phyloP scores from a whole-genome alignment of 23 tunicate genomes.

The Styela clava region DNA sequence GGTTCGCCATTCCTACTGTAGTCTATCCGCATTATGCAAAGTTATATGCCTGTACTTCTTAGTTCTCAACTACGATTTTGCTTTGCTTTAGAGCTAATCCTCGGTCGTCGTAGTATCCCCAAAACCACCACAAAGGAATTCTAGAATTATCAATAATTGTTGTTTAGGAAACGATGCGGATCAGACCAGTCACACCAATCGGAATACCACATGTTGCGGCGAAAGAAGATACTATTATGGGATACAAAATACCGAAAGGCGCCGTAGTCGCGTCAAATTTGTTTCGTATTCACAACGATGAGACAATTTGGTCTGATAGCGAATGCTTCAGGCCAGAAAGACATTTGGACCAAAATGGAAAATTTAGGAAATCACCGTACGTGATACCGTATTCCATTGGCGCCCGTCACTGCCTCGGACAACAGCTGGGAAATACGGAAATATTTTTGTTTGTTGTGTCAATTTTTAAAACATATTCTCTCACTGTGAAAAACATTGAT shows the following conservation, averaged over 20 bases:
- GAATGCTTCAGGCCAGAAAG: constrained; percentile 52
- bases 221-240: constrained; percentile 27
- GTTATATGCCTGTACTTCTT: too few relatives aligned
- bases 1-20: too few relatives aligned
- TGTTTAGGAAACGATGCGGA: constrained; percentile 34
- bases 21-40: too few relatives aligned
- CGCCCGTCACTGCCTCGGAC: constrained; percentile 52
- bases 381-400: constrained; percentile 48
- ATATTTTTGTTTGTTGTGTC: constrained; percentile 37
- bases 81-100: too few relatives aligned
- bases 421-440: constrained; percentile 66
- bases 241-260: constrained; percentile 44
- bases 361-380: constrained; percentile 41
- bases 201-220: constrained; percentile 44
- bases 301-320: constrained; percentile 44
- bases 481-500: constrained; percentile 27
- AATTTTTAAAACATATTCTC: constrained; percentile 34
- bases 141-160: too few relatives aligned
- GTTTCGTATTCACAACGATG: constrained; percentile 53
- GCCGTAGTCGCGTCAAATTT: constrained; percentile 42
- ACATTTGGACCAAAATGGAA: constrained; percentile 43
- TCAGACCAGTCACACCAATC: constrained; percentile 46
- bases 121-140: too few relatives aligned
- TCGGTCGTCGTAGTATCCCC: too few relatives aligned
- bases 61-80: too few relatives aligned